Base-by-base conservation (phyloP, 2,113 vertebrate species). In the Xyliphius kryptos region DNA sequence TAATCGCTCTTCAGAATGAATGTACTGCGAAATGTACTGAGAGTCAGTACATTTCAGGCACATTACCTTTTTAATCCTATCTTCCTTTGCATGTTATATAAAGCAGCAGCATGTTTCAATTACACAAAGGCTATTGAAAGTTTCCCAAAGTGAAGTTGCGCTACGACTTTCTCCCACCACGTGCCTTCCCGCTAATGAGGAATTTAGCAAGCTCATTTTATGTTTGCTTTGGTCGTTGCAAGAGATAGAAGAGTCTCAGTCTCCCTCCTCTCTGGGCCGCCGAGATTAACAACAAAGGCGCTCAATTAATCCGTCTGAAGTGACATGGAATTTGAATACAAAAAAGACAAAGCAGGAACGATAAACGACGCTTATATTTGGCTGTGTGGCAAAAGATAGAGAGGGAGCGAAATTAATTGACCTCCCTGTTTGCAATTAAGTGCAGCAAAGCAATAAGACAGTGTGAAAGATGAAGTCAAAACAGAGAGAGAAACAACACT, bases 211-310 rank as follows among this genome's bases (percentile, higher is more conserved):
- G 19, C 49, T 37, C 6, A 6, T 51, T 50, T 62, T 26, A 14
- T 48, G 21, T 46, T 46, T n/a, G 43, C 43, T 46, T 46, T 46
- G 14, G 80, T 85, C 84, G 80, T 55, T 44, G 43, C 81, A 81
- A 76, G 79, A 81, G 70, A 83, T 74, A 80, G 79, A 76, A 76
- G 79, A 81, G 74, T 68, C 73, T 48, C 69, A 59, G 61, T 73
- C 71, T 74, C 63, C 80, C 79, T 79, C 81, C 74, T 75, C 78
- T 81, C 86, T 89, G 85, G 80, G 71, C 76, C 77, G 84, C 77
- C 70, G 74, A 86, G 88, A 86, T 84, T 80, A 88, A 86, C 77
- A 86, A 78, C 83, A 87, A 84, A 82, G 80, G 64, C 78, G 72
- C 81, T 86, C 84, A 80, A 81, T 79, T 87, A 79, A 83, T 82